A percentile compares a stretch with the other conserved stretches of the same genome.
These are phyloP conservation scores for Drosophila meridiana DNA, from an alignment of 2,888 invertebrate genomes.

Conservation along the genomic window DNA sequence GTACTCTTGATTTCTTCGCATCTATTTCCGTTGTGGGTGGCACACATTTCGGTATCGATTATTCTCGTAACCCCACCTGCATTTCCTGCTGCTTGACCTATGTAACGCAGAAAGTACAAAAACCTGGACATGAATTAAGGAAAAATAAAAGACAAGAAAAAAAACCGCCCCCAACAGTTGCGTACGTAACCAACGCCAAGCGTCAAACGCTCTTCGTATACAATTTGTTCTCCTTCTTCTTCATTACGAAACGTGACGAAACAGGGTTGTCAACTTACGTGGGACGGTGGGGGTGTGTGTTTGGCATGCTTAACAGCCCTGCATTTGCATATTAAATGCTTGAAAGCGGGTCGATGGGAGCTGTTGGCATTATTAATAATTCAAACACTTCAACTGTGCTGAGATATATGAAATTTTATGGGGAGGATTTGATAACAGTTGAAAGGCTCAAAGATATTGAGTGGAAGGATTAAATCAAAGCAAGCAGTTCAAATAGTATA, in stretches of 20 bases:
- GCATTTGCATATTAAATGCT: constrained; percentile 15
- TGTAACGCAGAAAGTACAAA: constrained; percentile 44
- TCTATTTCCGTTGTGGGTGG: constrained; percentile 15
- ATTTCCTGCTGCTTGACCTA: constrained; percentile 59
- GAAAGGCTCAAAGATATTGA: background rate
- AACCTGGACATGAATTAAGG: background rate
- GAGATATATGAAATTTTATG: background rate
- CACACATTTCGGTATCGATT: constrained; percentile 43
- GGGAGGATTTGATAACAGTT: too few species aligned
- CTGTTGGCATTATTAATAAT: background rate
- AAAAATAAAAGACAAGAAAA: background rate
- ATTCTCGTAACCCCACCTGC: background rate
- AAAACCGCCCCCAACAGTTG: constrained; percentile 26
- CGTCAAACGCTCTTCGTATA: constrained; percentile 29
- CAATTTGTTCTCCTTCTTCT: constrained; percentile 14
- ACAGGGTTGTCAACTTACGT: constrained; percentile 1
- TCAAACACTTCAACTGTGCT: background rate
- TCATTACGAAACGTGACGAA: constrained; percentile 31
- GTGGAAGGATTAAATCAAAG: background rate
- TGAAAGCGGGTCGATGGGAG: background rate
- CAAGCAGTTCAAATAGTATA: background rate
- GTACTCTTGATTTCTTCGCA: constrained; percentile 12
- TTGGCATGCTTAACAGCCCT: constrained; percentile 29
- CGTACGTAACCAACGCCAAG: constrained; percentile 16
- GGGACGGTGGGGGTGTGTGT: background rate